Conservation (phyloP, 2,113 vertebrate genomes). For the Poeciliopsis retropinna region DNA sequence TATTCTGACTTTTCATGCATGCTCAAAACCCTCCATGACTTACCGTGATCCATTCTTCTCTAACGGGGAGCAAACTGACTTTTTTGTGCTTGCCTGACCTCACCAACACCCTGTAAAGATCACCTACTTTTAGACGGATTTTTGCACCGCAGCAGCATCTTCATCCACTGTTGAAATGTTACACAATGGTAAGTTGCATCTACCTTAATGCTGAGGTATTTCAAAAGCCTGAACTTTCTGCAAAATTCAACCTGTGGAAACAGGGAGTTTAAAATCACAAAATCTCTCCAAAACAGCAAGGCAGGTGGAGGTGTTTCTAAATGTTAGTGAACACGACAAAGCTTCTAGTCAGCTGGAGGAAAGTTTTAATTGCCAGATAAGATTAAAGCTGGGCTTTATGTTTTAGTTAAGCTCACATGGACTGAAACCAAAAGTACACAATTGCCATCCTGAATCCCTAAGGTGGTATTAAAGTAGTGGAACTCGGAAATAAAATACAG, state of each 20-base stretch:
- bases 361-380: not conserved
- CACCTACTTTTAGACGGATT: not conserved
- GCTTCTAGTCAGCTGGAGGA: not conserved
- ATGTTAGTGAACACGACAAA: not conserved
- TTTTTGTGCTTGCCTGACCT: too few relatives aligned
- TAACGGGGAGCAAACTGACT: too few relatives aligned
- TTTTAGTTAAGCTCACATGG: not conserved
- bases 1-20: too few relatives aligned
- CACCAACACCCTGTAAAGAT: too few relatives aligned
- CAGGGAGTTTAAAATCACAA: not conserved
- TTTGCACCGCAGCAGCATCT: not conserved
- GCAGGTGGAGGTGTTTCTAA: not conserved
- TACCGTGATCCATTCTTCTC: too few relatives aligned
- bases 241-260: not conserved
- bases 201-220: not conserved
- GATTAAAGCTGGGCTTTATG: not conserved
- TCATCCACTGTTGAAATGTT: not conserved
- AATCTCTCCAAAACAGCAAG: not conserved
- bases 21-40: too few relatives aligned
- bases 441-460: not conserved
- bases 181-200: not conserved
- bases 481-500: not conserved
- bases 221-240: not conserved
- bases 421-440: not conserved
- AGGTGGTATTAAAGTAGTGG: not conserved